phyloP scores from a whole-genome alignment of 1,140 invertebrate genomes.

The Aplysia californica region DNA sequence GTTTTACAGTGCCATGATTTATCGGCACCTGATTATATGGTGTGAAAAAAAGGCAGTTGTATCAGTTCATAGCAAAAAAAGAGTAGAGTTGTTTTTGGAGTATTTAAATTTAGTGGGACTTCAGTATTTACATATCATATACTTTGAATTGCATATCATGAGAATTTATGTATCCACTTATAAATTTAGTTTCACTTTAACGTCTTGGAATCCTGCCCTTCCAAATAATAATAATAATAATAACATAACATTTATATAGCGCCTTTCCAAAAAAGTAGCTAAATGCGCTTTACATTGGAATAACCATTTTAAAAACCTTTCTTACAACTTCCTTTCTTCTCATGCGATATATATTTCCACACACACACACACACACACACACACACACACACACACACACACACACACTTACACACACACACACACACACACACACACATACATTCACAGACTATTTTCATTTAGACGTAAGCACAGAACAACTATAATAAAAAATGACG shows the following conservation, averaged over 20 bases:
- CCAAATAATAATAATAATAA: too few species aligned
- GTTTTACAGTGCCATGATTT: not conserved
- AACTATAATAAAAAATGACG: too few species aligned
- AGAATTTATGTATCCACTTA: not conserved
- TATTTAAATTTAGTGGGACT: not conserved
- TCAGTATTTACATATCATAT: not conserved
- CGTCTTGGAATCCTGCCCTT: too few species aligned
- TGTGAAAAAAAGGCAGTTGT: not conserved
- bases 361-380: not conserved
- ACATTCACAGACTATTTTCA: too few species aligned
- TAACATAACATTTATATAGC: too few species aligned
- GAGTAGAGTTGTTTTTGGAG: not conserved
- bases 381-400: conserved; percentile 12
- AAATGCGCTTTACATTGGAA: too few species aligned
- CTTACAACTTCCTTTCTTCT: not conserved
- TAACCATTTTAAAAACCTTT: too few species aligned
- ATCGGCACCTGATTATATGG: not conserved
- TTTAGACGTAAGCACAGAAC: too few species aligned
- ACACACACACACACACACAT: not conserved
- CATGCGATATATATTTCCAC: too few species aligned
- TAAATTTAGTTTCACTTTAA: not conserved
- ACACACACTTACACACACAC: conserved; percentile 2
- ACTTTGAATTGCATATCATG: not conserved
- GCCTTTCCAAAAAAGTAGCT: too few species aligned
- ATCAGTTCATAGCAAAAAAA: not conserved